Evolutionary conservation across 2,888 invertebrate genomes (phyloP).

Genomic region (Perithous albicinctus): DNA sequence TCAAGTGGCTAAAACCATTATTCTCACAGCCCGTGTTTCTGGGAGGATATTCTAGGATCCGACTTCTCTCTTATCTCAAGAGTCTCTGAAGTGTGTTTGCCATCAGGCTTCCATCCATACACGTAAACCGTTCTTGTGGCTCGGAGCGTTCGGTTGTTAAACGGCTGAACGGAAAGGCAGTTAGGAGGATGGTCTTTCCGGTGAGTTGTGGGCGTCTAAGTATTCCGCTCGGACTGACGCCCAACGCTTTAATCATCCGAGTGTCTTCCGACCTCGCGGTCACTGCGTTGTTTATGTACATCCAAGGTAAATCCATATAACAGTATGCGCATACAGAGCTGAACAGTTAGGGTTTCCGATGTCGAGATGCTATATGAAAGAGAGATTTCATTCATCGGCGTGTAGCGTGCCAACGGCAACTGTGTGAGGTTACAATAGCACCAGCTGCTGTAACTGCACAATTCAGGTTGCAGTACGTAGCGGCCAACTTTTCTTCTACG

Average conservation of each 20-base stretch:
- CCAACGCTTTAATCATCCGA: constrained; percentile 52
- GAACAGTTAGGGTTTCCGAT: constrained; percentile 49
- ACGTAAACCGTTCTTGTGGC: not conserved
- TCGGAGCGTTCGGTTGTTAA: not conserved
- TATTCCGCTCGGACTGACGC: constrained; percentile 35
- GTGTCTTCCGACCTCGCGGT: constrained; percentile 46
- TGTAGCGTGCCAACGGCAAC: not conserved
- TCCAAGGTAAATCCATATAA: not conserved
- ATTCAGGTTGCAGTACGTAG: not conserved
- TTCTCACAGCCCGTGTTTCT: constrained; percentile 4
- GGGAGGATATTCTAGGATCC: constrained; percentile 5
- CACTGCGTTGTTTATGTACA: not conserved
- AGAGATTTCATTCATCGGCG: not conserved
- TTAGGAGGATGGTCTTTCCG: constrained; percentile 12
- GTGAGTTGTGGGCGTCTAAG: constrained; percentile 41
- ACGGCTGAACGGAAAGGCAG: not conserved
- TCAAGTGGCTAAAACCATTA: constrained; percentile 16
- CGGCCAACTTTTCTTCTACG: not conserved
- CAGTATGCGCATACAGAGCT: not conserved
- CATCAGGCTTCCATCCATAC: not conserved
- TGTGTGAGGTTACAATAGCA: not conserved
- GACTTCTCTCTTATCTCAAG: constrained; percentile 3
- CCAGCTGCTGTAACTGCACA: constrained; percentile 5
- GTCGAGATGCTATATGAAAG: not conserved
- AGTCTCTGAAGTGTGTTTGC: not conserved